phyloP scores from a whole-genome alignment of 2,888 invertebrate genomes.

The Lymantria monacha region DNA sequence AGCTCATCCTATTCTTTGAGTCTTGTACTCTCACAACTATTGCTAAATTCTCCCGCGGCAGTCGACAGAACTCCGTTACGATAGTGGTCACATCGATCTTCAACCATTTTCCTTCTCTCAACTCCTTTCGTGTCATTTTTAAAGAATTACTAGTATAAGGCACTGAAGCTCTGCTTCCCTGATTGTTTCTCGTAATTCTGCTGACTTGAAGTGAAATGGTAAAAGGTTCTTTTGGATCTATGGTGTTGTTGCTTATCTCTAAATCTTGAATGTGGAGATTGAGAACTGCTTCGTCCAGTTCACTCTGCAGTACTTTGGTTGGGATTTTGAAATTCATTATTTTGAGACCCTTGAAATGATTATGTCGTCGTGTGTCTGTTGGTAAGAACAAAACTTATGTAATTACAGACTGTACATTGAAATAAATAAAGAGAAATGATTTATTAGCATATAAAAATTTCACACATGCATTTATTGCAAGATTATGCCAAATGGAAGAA shows the following conservation, averaged over 20 bases:
- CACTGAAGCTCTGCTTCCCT: constrained; percentile 64
- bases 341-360: constrained; percentile 85
- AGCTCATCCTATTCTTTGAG: constrained; percentile 82
- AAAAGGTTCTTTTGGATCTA: constrained; percentile 58
- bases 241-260: constrained; percentile 59
- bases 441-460: no score
- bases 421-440: neutral
- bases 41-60: constrained; percentile 88
- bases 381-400: constrained; percentile 1
- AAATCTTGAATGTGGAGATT: constrained; percentile 84
- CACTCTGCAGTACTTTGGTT: constrained; percentile 86
- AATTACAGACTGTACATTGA: neutral
- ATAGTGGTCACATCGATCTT: constrained; percentile 88
- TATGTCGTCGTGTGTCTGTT: constrained; percentile 86
- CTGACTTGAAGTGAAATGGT: constrained; percentile 67
- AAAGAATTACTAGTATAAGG: constrained; percentile 64
- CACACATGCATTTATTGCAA: no score
- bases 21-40: constrained; percentile 88
- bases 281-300: constrained; percentile 87
- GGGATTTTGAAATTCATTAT: constrained; percentile 88
- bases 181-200: constrained; percentile 65
- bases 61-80: constrained; percentile 89
- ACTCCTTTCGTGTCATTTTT: constrained; percentile 76
- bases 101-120: constrained; percentile 85
- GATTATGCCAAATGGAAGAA: no score